Conservation (phyloP, 2,888 invertebrate species). For the Lasioglossum zephyrum region DNA sequence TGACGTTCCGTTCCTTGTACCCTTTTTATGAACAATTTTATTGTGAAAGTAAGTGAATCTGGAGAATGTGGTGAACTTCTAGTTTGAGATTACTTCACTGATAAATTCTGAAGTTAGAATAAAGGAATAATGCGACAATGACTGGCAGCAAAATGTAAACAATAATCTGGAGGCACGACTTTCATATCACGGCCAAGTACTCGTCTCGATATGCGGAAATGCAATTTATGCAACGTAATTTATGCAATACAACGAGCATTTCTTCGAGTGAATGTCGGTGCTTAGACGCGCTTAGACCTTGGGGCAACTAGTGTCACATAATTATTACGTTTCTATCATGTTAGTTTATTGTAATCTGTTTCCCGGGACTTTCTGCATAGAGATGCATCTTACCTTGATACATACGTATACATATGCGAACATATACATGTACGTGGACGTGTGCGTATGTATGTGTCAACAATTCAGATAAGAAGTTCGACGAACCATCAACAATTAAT, state of each 20-base stretch:
- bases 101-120: neutral
- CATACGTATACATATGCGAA: no score
- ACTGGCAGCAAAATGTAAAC: neutral
- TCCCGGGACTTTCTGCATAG: neutral
- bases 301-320: neutral
- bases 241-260: neutral
- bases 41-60: no score
- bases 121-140: neutral
- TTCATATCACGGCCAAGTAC: neutral
- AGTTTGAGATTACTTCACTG: no score
- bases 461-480: conserved; percentile 9
- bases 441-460: neutral
- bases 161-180: neutral
- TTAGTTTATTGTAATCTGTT: neutral
- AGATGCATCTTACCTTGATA: neutral
- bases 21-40: no score
- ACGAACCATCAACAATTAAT: neutral
- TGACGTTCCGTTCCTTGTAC: no score
- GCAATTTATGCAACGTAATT: neutral
- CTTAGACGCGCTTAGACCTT: conserved; percentile 4
- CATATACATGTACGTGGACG: neutral
- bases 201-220: neutral
- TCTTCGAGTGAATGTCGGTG: neutral
- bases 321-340: neutral
- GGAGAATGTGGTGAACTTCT: no score